phyloP scores from a whole-genome alignment of 2,797 vertebrate genomes.

The Echeneis naucrates region DNA sequence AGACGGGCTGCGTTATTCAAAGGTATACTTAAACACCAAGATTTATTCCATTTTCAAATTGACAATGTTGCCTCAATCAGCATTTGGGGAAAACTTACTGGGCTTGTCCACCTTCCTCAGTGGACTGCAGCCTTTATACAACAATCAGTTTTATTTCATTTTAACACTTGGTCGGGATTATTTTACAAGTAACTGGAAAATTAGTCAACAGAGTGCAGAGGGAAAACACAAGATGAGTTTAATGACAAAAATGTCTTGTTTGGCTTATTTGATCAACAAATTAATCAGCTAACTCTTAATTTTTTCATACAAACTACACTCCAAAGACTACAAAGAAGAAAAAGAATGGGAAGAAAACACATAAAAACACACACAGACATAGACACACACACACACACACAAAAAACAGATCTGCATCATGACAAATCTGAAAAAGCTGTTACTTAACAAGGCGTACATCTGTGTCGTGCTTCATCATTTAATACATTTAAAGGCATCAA shows the following conservation, averaged over 20 bases:
- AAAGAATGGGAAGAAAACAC: too few relatives aligned
- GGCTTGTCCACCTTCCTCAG: not conserved
- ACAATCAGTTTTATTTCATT: not conserved
- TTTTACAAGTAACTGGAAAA: slow-evolving; percentile 9
- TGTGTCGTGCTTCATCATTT: slow-evolving; percentile 1
- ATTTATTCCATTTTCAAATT: not conserved
- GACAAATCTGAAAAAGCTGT: slow-evolving; percentile 15
- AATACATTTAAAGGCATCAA: slow-evolving; percentile 16
- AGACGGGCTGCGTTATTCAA: not conserved
- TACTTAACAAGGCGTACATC: not conserved
- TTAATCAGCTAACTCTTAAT: slow-evolving; percentile 34
- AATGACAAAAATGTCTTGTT: slow-evolving; percentile 46
- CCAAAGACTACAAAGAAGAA: slow-evolving; percentile 22
- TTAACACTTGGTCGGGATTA: not conserved
- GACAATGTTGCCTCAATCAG: too few relatives aligned
- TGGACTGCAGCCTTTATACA: too few relatives aligned
- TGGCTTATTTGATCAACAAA: slow-evolving; percentile 34
- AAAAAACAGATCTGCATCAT: not conserved
- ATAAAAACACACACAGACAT: too few relatives aligned
- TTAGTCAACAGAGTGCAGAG: not conserved
- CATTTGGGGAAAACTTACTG: not conserved
- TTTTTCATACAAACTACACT: slow-evolving; percentile 38
- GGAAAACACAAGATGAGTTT: slow-evolving; percentile 33
- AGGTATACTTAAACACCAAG: not conserved
- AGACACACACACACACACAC: too few relatives aligned